Conservation (phyloP, 2,888 invertebrate genomes). For the Archips xylosteana region DNA sequence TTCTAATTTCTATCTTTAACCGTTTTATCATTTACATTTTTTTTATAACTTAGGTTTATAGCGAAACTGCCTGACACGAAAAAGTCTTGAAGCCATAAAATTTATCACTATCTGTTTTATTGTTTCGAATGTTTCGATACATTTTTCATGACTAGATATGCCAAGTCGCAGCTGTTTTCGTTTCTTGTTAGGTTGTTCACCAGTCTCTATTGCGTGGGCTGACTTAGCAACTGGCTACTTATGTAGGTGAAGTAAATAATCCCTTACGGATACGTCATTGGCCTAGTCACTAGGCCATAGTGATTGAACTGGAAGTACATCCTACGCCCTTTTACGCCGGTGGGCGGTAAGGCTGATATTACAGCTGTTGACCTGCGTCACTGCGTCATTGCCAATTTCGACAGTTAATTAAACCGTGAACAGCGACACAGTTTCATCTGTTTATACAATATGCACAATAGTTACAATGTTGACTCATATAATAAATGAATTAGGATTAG, state of each 20-base stretch:
- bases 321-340: constrained; percentile 47
- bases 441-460: not conserved
- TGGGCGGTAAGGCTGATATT: constrained; percentile 75
- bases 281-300: constrained; percentile 42
- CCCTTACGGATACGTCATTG: constrained; percentile 49
- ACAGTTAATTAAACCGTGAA: constrained; percentile 43
- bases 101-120: constrained; percentile 12
- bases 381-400: constrained; percentile 27
- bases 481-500: no score
- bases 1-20: not conserved
- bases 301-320: constrained; percentile 51
- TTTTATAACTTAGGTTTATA: constrained; percentile 7
- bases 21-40: not conserved
- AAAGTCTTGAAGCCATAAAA: constrained; percentile 13
- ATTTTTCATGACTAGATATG: constrained; percentile 17
- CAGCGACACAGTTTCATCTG: constrained; percentile 49
- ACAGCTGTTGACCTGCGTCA: constrained; percentile 61
- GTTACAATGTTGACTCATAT: not conserved
- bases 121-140: constrained; percentile 10
- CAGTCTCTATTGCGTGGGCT: constrained; percentile 10
- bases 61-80: not conserved
- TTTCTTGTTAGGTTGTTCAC: constrained; percentile 27
- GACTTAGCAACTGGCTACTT: constrained; percentile 26
- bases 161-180: not conserved
- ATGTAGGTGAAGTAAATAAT: constrained; percentile 17